Conservation (phyloP, 2,797 vertebrate genomes). For the Siniperca scherzeri region DNA sequence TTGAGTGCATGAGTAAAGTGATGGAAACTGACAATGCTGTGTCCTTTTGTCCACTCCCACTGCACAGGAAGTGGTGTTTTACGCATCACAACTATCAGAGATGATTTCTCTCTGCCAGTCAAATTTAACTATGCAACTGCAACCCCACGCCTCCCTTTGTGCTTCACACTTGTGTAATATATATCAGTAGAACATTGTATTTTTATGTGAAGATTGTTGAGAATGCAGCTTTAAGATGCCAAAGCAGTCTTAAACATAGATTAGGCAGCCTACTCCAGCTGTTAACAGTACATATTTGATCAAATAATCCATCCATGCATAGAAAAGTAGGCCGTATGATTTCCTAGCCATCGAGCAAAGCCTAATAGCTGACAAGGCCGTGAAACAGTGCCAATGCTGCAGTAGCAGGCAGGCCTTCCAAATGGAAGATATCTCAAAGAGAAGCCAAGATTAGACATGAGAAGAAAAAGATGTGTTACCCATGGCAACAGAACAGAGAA, state of each 20-base stretch:
- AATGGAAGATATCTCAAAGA: constrained; percentile 77
- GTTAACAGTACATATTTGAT: constrained; percentile 18
- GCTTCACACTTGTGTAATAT: constrained; percentile 12
- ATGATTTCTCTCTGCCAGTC: constrained; percentile 2
- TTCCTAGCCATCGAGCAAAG: constrained; percentile 52
- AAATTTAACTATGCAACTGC: background rate
- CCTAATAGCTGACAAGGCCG: constrained; percentile 63
- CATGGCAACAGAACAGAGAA: constrained; percentile 87
- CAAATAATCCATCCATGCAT: constrained; percentile 35
- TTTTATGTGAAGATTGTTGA: background rate
- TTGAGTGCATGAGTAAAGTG: background rate
- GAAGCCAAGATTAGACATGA: constrained; percentile 80
- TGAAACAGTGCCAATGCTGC: constrained; percentile 66
- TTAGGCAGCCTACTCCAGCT: constrained; percentile 11
- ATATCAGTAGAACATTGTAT: constrained; percentile 5
- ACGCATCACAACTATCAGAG: background rate
- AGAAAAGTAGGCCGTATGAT: constrained; percentile 39
- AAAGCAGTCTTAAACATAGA: constrained; percentile 20
- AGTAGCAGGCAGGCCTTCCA: constrained; percentile 68
- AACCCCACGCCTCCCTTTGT: background rate
- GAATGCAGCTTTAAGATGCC: constrained; percentile 17
- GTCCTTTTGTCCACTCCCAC: background rate
- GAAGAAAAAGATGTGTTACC: constrained; percentile 83
- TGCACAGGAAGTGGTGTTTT: background rate
- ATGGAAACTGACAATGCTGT: background rate